phyloP scores from a whole-genome alignment of 2,797 vertebrate species.

The Sebastes hubbsi region DNA sequence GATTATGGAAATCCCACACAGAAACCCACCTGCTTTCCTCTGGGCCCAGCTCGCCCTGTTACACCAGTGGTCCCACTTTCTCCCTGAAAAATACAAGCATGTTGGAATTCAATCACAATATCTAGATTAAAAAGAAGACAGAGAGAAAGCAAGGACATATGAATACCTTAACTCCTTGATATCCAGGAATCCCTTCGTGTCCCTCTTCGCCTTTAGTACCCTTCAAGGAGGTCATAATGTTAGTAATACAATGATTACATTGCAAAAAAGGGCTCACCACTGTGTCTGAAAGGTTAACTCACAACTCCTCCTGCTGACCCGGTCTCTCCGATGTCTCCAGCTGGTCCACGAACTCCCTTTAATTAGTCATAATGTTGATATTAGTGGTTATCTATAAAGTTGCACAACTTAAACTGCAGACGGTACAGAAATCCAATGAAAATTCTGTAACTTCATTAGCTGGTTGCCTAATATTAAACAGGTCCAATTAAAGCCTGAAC shows the following conservation, averaged over 20 bases:
- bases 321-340: slow-evolving; percentile 75
- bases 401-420: slow-evolving; percentile 11
- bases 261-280: slow-evolving; percentile 16
- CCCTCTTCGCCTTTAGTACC: slow-evolving; percentile 77
- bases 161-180: slow-evolving; percentile 86
- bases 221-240: slow-evolving; percentile 60
- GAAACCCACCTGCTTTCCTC: slow-evolving; percentile 79
- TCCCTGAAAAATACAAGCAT: slow-evolving; percentile 70
- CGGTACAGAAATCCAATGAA: slow-evolving; percentile 28
- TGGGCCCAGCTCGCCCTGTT: slow-evolving; percentile 64
- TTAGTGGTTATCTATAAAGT: slow-evolving; percentile 38
- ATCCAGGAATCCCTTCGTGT: slow-evolving; percentile 82
- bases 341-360: slow-evolving; percentile 78
- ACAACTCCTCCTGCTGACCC: slow-evolving; percentile 76
- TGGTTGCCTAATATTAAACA: slow-evolving; percentile 23
- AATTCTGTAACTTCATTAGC: slow-evolving; percentile 17
- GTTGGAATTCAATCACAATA: slow-evolving; percentile 19
- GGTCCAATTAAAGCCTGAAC: slow-evolving; percentile 7
- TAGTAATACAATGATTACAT: slow-evolving; percentile 37
- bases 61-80: slow-evolving; percentile 71
- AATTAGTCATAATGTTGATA: slow-evolving; percentile 54
- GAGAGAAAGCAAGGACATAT: background rate
- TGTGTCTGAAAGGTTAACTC: slow-evolving; percentile 49
- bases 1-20: slow-evolving; percentile 27
- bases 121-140: background rate